Conservation (phyloP, 2,888 invertebrate genomes). For the Lampropteryx suffumata region DNA sequence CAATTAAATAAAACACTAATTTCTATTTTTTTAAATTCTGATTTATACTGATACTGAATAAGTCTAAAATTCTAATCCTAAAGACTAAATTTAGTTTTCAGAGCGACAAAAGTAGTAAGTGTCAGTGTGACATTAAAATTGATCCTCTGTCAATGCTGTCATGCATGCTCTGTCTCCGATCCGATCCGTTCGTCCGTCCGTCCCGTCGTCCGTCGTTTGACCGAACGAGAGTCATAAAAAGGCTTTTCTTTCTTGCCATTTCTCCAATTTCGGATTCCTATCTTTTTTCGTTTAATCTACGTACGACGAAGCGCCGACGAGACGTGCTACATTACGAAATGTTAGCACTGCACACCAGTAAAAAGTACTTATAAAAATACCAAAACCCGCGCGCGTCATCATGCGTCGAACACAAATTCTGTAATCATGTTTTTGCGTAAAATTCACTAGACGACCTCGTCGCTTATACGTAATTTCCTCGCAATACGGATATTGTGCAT, state of each 20-base stretch:
- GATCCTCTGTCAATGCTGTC: not conserved
- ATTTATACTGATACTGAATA: too few species aligned
- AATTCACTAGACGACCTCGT: constrained; percentile 65
- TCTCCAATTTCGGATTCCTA: constrained; percentile 17
- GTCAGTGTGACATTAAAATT: too few species aligned
- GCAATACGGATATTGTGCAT: constrained; percentile 38
- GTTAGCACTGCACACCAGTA: constrained; percentile 37
- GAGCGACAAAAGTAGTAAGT: too few species aligned
- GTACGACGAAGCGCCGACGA: constrained; percentile 29
- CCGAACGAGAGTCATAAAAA: not conserved
- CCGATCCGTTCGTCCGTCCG: too few species aligned
- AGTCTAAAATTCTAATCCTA: too few species aligned
- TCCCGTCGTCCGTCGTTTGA: too few species aligned
- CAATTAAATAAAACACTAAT: too few species aligned
- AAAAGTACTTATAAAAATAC: constrained; percentile 35
- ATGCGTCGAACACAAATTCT: constrained; percentile 54
- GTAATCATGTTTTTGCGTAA: constrained; percentile 70
- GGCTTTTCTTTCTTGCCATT: constrained; percentile 33
- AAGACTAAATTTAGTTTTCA: too few species aligned
- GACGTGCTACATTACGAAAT: constrained; percentile 43
- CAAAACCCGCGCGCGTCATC: constrained; percentile 59
- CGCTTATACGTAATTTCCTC: constrained; percentile 55
- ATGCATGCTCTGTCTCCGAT: not conserved
- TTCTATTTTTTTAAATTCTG: too few species aligned
- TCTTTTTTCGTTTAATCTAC: constrained; percentile 44